These are phyloP conservation scores for Dasysyrphus tricinctus DNA, from an alignment of 2,888 invertebrate genomes.

Conservation along the genomic window DNA sequence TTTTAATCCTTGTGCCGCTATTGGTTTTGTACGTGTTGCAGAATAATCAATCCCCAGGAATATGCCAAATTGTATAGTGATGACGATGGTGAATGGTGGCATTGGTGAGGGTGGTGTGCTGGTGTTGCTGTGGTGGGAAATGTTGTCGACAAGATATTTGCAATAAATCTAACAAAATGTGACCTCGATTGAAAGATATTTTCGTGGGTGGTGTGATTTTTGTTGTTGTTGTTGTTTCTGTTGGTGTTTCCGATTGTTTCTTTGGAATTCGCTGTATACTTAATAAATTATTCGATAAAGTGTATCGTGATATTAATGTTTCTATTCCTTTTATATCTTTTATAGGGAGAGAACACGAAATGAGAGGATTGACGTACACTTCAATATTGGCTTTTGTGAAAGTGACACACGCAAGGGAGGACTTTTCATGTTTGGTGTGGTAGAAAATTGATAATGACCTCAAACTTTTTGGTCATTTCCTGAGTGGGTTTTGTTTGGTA, in stretches of 20 bases:
- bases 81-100: conserved; percentile 7
- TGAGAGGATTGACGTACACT: conserved; percentile 26
- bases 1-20: conserved; percentile 68
- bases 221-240: conserved; percentile 5
- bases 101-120: conserved; percentile 15
- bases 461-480: conserved; percentile 76
- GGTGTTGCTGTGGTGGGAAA: conserved; percentile 33
- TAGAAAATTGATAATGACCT: conserved; percentile 77
- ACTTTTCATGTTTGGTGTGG: conserved; percentile 74
- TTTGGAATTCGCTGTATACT: conserved; percentile 18
- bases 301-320: conserved; percentile 16
- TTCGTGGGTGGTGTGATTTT: conserved; percentile 53
- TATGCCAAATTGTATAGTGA: conserved; percentile 15
- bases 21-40: conserved; percentile 65
- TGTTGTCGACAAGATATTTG: conserved; percentile 74
- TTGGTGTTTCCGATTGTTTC: conserved; percentile 62
- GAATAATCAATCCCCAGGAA: conserved; percentile 68
- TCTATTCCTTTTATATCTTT: conserved; percentile 1
- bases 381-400: conserved; percentile 15
- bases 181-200: conserved; percentile 70
- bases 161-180: conserved; percentile 73
- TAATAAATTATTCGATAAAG: conserved; percentile 29
- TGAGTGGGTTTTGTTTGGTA: conserved; percentile 25
- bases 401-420: conserved; percentile 16
- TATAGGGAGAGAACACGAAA: neutral